phyloP scores from a whole-genome alignment of 2,113 vertebrate genomes.

The Miniopterus natalensis region DNA sequence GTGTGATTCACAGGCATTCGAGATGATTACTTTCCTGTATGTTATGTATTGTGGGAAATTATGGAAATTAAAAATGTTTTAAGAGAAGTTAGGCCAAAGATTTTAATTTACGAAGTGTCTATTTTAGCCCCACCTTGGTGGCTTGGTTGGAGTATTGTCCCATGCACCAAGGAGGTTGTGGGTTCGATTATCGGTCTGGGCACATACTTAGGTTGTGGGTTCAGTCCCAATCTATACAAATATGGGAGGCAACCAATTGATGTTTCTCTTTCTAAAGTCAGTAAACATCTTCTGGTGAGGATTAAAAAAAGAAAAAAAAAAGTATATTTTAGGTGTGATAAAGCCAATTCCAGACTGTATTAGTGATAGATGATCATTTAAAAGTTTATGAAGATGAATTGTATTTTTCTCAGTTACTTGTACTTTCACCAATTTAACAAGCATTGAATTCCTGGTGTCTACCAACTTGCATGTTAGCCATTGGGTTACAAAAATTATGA shows the following conservation, averaged over 20 bases:
- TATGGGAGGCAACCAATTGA: not conserved
- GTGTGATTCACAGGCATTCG: not conserved
- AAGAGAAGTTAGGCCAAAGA: not conserved
- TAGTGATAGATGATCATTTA: not conserved
- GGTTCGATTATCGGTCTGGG: not conserved
- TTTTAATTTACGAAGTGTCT: not conserved
- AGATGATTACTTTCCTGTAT: not conserved
- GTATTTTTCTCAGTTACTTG: not conserved
- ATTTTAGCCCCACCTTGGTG: not conserved
- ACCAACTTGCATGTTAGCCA: not conserved
- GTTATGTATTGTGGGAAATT: not conserved
- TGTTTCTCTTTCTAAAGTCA: not conserved
- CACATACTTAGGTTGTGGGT: not conserved
- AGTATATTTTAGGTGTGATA: not conserved
- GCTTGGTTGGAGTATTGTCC: not conserved
- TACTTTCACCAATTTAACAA: not conserved
- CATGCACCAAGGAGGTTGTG: not conserved
- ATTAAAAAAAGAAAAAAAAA: not conserved
- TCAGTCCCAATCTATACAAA: not conserved
- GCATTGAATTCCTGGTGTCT: not conserved
- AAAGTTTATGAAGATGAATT: constrained; percentile 13
- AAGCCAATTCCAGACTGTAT: not conserved
- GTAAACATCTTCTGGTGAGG: no score
- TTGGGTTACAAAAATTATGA: not conserved
- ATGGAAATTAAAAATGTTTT: constrained; percentile 42